phyloP scores from a whole-genome alignment of 2,888 invertebrate genomes.

The Melanostoma mellinum region DNA sequence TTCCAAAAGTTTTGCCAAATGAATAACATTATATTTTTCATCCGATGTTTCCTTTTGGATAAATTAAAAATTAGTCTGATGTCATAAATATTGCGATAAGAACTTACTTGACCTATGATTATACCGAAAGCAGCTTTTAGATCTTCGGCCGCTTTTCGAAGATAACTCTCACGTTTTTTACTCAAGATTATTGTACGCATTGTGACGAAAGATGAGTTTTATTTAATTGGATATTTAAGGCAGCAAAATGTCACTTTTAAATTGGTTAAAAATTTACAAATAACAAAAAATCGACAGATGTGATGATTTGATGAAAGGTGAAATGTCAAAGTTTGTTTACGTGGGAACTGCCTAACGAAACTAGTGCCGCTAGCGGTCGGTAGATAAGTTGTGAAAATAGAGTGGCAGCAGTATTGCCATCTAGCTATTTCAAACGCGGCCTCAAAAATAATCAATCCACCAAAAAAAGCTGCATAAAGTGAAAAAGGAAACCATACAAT shows the following conservation, averaged over 20 bases:
- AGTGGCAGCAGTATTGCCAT: neutral
- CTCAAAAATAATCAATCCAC: constrained; percentile 7
- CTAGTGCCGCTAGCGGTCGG: neutral
- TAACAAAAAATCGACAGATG: constrained; percentile 3
- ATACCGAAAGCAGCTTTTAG: constrained; percentile 88
- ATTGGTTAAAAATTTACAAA: neutral
- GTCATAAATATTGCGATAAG: no score
- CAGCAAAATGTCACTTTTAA: constrained; percentile 2
- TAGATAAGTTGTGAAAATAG: constrained; percentile 5
- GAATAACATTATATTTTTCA: constrained; percentile 89
- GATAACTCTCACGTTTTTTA: constrained; percentile 86
- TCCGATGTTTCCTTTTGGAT: constrained; percentile 82
- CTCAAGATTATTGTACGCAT: constrained; percentile 87
- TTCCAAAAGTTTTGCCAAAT: constrained; percentile 90
- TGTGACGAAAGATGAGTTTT: constrained; percentile 47
- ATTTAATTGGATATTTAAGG: neutral
- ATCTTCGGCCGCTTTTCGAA: constrained; percentile 85
- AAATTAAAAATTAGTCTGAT: neutral
- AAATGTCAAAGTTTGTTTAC: constrained; percentile 68
- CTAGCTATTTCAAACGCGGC: neutral
- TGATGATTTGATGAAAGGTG: neutral
- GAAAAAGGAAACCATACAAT: no score
- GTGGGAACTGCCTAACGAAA: constrained; percentile 36
- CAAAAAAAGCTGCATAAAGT: no score
- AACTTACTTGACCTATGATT: constrained; percentile 89